Conservation (phyloP, 2,888 invertebrate species). For the Pyrrhosoma nymphula region DNA sequence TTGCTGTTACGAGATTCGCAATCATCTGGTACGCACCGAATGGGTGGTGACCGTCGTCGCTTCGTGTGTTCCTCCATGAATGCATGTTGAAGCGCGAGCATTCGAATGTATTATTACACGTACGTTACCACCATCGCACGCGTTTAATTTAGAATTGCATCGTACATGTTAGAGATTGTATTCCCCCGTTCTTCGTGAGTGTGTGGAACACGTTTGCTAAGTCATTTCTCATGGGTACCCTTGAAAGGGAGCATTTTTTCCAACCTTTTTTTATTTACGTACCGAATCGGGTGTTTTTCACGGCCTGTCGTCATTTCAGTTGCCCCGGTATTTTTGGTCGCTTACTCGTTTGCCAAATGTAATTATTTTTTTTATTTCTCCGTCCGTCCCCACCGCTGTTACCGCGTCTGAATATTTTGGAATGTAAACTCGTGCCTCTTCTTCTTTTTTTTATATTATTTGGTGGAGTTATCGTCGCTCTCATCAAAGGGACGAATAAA, state of each 20-base stretch:
- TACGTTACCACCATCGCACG: neutral
- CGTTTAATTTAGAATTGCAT: neutral
- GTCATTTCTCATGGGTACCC: slow-evolving; percentile 10
- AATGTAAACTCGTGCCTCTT: neutral
- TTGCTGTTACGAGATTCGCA: no score
- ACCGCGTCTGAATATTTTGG: neutral
- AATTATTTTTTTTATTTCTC: neutral
- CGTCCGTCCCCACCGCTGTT: neutral
- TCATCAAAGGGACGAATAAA: neutral
- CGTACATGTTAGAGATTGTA: neutral
- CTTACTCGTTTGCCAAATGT: neutral
- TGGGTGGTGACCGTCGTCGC: neutral
- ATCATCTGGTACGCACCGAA: no score
- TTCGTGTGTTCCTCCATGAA: neutral
- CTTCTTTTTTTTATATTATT: neutral
- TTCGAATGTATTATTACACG: neutral
- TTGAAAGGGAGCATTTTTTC: neutral
- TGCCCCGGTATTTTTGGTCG: neutral
- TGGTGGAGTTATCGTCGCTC: neutral
- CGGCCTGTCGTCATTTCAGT: neutral
- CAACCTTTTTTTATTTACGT: neutral
- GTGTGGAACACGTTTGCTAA: neutral
- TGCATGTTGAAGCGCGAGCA: neutral
- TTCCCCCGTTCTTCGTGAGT: neutral
- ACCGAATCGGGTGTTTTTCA: neutral